Base-by-base conservation (phyloP, 2,888 invertebrate species). In the Eristalis intricaria region DNA sequence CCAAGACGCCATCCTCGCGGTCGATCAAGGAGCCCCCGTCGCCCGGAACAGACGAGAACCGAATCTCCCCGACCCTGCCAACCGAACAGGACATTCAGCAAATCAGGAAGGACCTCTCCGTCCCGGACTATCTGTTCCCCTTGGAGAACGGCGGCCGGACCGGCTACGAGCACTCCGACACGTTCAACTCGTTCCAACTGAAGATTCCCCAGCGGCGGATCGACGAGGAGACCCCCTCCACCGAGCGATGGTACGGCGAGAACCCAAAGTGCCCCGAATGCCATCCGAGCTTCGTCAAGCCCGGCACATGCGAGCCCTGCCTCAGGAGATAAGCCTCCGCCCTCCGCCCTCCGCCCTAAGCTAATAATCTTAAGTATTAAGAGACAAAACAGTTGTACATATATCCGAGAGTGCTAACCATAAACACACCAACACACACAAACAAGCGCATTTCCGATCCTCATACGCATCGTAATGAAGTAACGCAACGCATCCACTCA, bases 281-380 rank as follows among this genome's bases (percentile, higher is more conserved):
- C 90, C 95, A 95, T 91, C 95, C 95, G 0, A 94, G 94, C 1
- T 95, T 95, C 90, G 91, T 95, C 19, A 92, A 93, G 68, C 95
- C 95, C 0, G 95, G 95, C n/a, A 94, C 94, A 15, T 96, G 95
- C 90, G 94, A 95, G 90, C 95, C 95, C 2, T 96, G 95, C 89
- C 94, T 95, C 65, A 94, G 95, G 29, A 93, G 94, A 89, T 92
- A 91, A 83, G 63, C 65, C 56, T 15, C 8, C 13, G 50, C 32
- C 26, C n/a, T n/a, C n/a, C n/a, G n/a, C n/a, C 13, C 13, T 58
- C 29, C 4, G 5, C 10, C 65, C 22, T n/a, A 73, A 63, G 43
- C 22, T 13, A 29, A 15, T 85, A 81, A 64, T 35, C 50, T 77
- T 85, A 81, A 77, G 81, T 69, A 58, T 23, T 38, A 74, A 32